Conservation (phyloP, 2,797 vertebrate species). For the Dendrocincla tyrannina region DNA sequence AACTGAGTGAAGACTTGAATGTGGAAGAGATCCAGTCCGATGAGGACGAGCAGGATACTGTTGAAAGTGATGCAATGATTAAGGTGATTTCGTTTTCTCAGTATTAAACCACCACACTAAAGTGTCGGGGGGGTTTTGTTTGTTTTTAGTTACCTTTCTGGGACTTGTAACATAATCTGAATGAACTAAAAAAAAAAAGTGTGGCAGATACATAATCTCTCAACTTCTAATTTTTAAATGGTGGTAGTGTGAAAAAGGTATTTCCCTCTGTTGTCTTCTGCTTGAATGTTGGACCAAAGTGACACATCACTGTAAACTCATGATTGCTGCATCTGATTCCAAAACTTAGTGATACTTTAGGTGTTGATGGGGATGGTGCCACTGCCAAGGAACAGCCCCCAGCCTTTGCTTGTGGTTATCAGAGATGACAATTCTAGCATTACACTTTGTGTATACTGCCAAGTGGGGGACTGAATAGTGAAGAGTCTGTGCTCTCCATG, state of each 20-base stretch:
- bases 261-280: background rate
- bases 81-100: slow-evolving; percentile 80
- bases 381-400: background rate
- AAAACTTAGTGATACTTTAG: background rate
- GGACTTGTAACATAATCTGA: background rate
- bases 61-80: slow-evolving; percentile 91
- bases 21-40: slow-evolving; percentile 74
- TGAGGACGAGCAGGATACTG: slow-evolving; percentile 79
- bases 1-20: slow-evolving; percentile 72
- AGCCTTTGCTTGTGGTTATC: background rate
- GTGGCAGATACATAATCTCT: background rate
- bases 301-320: background rate
- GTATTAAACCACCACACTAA: background rate
- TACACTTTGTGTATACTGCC: fast-evolving
- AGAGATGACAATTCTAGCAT: background rate
- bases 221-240: background rate
- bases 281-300: background rate
- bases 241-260: background rate
- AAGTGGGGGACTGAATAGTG: background rate
- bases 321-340: background rate
- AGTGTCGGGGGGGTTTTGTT: background rate
- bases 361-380: background rate
- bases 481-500: background rate
- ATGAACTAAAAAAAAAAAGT: background rate
- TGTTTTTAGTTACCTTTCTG: background rate